Evolutionary conservation across 2,797 vertebrate genomes (phyloP), one percentile per base, ranked within the genome.

Genomic region (Capromys pilorides): DNA sequence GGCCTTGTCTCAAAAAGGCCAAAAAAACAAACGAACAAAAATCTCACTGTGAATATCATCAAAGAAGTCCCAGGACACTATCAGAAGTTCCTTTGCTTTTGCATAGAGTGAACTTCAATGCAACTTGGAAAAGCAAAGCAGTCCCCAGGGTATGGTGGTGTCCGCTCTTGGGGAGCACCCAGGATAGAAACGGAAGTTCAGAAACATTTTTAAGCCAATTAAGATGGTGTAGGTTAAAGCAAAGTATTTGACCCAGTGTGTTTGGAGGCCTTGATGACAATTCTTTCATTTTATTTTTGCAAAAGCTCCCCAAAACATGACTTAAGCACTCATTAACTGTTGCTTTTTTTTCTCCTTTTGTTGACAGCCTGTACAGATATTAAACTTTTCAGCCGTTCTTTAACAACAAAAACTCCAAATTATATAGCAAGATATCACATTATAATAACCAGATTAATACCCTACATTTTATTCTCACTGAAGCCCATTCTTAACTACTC

Each of bases 101-200:
- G 64, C 13, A 33, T 18, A 4, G 41, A 92, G 5, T 85, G 90
- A 77, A 66, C 91, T 91, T 82, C 61, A 62, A 86, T 24, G n/a
- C 73, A 78, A 91, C 13, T 71, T 67, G 45, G 51, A 81, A 96
- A 96, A 94, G 45, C 77, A 85, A 83, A 96, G 61, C 24, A 84
- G 39, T 54, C 71, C 61, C 88, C 51, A 86, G 93, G 87, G 71
- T 57, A n/a, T 31, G 22, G 13, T 31, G 18, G 18, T n/a, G 66
- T 39, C 49, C 41, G 41, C 57, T 85, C 69, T 24, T 0, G 19
- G 66, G 77, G 54, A 80, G 14, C 57, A 66, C 5, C 5, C 6
- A 84, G 64, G 67, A 64, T 51, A 79, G 13, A 45, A 45, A 92
- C 18, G 79, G 82, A 93, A 96, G 36, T 71, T 2, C 66, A 91